Evolutionary conservation across 2,113 vertebrate genomes (phyloP), one percentile per base, ranked within the genome.

Genomic region (Rhynchomys soricoides): DNA sequence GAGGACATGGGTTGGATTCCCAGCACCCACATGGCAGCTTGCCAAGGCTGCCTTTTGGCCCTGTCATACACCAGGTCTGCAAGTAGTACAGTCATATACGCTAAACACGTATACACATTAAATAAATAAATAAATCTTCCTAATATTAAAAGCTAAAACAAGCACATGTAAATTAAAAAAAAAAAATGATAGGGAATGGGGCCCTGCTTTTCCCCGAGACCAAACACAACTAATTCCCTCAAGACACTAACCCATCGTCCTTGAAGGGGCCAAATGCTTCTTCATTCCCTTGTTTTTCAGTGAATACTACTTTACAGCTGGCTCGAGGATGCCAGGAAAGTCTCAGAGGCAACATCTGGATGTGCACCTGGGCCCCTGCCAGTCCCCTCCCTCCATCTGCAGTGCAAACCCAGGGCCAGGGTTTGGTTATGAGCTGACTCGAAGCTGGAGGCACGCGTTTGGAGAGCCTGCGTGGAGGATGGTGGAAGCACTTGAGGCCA

Each of bases 301-400:
- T 92, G 55, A 96, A 92, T 75, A 57, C 43, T 71, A 52, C 45
- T 95, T 79, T 87, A 74, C 82, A 96, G 92, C 93, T 97, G 78
- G 86, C 34, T 57, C 16, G 31, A 19, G 85, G 78, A 90, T 1
- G 13, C 92, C 75, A 93, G 92, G 85, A 77, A 96, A 81, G 85
- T 75, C 29, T 95, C 75, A 66, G 71, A 93, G 87, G 92, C 91
- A 96, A 90, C 97, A 98, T 97, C 96, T 97, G 96, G 97, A 97
- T 86, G 48, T 89, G 93, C 93, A 97, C 92, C 96, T 97, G 94
- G 95, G 92, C 73, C 93, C 77, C 52, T 95, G 90, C 97, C 96
- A 97, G 92, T n/a, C 74, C 75, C 93, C 75, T 96, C 95, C 96
- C 94, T 91, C 77, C 93, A 95, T 95, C 87, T 96, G 90, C 92